phyloP scores from a whole-genome alignment of 2,888 invertebrate genomes.

The Eudasyphora cyanicolor region DNA sequence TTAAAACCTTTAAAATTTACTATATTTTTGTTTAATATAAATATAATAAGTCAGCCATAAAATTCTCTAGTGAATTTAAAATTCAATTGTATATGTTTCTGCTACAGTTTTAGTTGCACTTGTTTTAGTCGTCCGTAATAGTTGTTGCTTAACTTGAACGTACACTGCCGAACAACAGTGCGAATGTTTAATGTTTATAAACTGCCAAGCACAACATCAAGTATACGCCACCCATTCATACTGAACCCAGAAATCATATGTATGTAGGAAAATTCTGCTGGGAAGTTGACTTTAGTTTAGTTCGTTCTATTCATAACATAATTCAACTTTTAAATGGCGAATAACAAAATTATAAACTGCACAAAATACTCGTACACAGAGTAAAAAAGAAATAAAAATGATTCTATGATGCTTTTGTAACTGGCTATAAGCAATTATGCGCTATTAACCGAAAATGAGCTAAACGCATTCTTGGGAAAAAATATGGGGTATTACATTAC shows the following conservation, averaged over 20 bases:
- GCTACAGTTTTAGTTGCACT: too few relatives aligned
- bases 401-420: neutral
- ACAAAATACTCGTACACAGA: too few relatives aligned
- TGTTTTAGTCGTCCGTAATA: neutral
- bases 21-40: too few relatives aligned
- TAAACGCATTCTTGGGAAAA: neutral
- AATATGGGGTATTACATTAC: neutral
- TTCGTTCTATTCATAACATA: constrained; percentile 6
- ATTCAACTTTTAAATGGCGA: constrained; percentile 1
- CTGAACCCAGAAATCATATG: too few relatives aligned
- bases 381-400: neutral
- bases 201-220: neutral
- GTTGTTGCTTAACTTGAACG: too few relatives aligned
- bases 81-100: too few relatives aligned
- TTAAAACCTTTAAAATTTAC: too few relatives aligned
- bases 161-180: neutral
- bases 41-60: too few relatives aligned
- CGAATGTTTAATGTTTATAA: neutral
- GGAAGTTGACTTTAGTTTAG: neutral
- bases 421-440: constrained; percentile 25
- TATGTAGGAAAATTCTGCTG: neutral
- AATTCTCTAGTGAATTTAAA: too few relatives aligned
- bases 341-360: constrained; percentile 9
- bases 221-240: too few relatives aligned
- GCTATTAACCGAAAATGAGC: constrained; percentile 7